Evolutionary conservation across 2,888 invertebrate species (phyloP).

Genomic region (Coleophora deauratella): DNA sequence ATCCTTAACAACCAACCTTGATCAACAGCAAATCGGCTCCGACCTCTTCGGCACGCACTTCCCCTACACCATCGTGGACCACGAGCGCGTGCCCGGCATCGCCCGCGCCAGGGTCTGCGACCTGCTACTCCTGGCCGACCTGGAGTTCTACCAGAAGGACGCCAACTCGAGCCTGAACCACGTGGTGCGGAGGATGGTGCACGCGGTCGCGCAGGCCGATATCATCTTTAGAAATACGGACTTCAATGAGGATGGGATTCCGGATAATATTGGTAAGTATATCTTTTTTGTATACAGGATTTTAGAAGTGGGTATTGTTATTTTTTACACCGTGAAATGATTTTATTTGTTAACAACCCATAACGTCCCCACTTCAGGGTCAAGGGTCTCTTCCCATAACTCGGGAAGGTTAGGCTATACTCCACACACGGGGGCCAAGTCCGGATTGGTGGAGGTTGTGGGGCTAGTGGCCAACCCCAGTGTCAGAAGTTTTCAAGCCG

Average conservation of each 20-base stretch:
- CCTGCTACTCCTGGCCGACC: slow-evolving; percentile 62
- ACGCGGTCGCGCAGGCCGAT: slow-evolving; percentile 67
- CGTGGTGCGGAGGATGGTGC: slow-evolving; percentile 58
- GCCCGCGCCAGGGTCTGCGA: slow-evolving; percentile 58
- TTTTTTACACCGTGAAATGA: too few species aligned
- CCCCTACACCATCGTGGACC: slow-evolving; percentile 40
- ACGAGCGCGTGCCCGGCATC: slow-evolving; percentile 28
- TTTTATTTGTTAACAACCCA: too few species aligned
- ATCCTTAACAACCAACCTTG: neutral
- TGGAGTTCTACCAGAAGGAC: slow-evolving; percentile 57
- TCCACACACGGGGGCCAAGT: too few species aligned
- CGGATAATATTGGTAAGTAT: slow-evolving; percentile 64
- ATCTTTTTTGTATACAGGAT: slow-evolving; percentile 4
- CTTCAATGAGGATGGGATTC: slow-evolving; percentile 66
- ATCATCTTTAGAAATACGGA: slow-evolving; percentile 70
- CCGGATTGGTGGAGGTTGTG: too few species aligned
- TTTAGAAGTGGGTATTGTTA: too few species aligned
- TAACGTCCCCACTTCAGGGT: too few species aligned
- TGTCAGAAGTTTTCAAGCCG: too few species aligned
- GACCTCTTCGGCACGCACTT: slow-evolving; percentile 22
- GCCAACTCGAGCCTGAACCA: slow-evolving; percentile 57
- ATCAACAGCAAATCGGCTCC: neutral
- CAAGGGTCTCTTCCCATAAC: too few species aligned
- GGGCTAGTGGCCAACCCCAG: too few species aligned
- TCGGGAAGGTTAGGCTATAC: too few species aligned